Conservation (phyloP, 2,888 invertebrate genomes). For the Dichetophora obliterata region DNA sequence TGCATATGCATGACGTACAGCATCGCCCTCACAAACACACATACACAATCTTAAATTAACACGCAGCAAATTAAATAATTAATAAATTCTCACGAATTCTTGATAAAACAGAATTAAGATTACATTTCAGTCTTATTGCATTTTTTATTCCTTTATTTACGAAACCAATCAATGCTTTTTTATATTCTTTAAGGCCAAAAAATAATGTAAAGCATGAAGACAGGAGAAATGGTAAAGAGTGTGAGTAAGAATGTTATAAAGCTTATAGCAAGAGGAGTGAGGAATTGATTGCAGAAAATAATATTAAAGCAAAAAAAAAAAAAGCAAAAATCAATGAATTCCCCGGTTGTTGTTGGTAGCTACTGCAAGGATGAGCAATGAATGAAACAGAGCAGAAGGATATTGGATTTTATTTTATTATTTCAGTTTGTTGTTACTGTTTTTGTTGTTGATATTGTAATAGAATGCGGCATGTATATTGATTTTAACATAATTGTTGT, state of each 20-base stretch:
- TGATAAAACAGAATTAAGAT: neutral
- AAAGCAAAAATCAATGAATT: neutral
- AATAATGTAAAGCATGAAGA: neutral
- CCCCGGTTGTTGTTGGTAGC: neutral
- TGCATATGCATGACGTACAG: no score
- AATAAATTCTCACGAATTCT: neutral
- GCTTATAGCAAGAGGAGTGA: neutral
- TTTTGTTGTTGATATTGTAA: no score
- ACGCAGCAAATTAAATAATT: slow-evolving; percentile 6
- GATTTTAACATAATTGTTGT: no score
- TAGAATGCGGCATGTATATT: no score
- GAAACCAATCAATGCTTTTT: neutral
- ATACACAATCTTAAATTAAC: no score
- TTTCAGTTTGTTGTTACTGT: no score
- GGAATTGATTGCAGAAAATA: slow-evolving; percentile 2
- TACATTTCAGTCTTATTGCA: neutral
- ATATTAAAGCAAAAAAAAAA: slow-evolving; percentile 2
- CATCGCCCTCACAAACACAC: no score
- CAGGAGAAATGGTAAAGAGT: neutral
- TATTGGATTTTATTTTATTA: neutral
- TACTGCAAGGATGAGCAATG: slow-evolving; percentile 6
- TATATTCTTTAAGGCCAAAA: neutral
- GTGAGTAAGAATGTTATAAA: neutral
- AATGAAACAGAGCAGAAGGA: neutral
- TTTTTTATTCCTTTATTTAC: no score